Evolutionary conservation across 2,888 invertebrate species (phyloP), one percentile per base, ranked within the genome.

Genomic region (Leucophenga maculata): DNA sequence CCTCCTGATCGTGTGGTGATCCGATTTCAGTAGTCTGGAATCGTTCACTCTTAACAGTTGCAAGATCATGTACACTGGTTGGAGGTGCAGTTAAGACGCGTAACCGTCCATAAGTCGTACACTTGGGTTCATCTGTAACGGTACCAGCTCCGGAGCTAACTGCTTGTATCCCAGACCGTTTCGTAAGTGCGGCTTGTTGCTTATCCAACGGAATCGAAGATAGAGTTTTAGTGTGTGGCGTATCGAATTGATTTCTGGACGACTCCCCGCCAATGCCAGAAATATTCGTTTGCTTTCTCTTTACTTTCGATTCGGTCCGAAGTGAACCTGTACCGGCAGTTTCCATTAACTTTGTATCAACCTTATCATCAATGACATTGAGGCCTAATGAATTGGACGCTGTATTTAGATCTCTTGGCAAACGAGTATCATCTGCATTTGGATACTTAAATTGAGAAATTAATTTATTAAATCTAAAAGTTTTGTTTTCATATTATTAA

Each of bases 31-130:
- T 68, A 48, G 69, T 20, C 48, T 46, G 60, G 18, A 39, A 39
- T 11, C 39, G 39, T 1, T 73, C 78, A 6, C 13, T 22, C 68
- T 60, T 60, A 67, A 52, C 66, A n/a, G 67, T 55, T 3, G 66
- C 69, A 72, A 84, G 74, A 64, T 85, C 85, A 71, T 88, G 89
- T 4, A 91, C 91, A 79, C 91, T 91, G 1, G 90, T 91, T n/a
- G 91, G 90, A 0, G 92, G 91, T 1, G 92, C 91, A 1, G 92
- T 92, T 52, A 93, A 92, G 6, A 94, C 94, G 6, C 94, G 91
- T 54, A 94, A 89, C 0, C 94, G 90, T 0, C 94, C 94, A 79
- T 94, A 90, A 0, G 94, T 93, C 1, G 39, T 39, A 39, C 6
- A 39, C 0, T 93, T 76, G 88, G 69, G 81, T 2, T 80, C 80